phyloP scores from a whole-genome alignment of 2,888 invertebrate genomes.

The Sinohyriopsis cumingii region DNA sequence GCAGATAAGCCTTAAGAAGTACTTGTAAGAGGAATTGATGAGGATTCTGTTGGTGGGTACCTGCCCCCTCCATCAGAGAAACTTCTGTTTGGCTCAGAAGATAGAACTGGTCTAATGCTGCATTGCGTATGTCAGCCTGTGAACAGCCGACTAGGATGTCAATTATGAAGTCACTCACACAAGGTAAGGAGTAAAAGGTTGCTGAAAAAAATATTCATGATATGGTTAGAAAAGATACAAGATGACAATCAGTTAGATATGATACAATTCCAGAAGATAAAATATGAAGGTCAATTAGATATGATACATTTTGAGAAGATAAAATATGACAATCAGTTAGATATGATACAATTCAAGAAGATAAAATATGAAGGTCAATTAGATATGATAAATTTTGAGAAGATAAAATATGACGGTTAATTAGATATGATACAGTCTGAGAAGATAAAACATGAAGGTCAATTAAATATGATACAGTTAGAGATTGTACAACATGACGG shows the following conservation, averaged over 20 bases:
- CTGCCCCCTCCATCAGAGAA: constrained; percentile 26
- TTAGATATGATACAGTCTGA: no score
- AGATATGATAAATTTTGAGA: no score
- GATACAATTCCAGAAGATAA: no score
- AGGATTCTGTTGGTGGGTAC: constrained; percentile 59
- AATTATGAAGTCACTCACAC: constrained; percentile 73
- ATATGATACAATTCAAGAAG: no score
- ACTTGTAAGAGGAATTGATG: constrained; percentile 69
- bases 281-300: no score
- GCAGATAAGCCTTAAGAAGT: constrained; percentile 73
- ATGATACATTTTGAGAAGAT: no score
- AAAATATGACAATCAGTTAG: no score
- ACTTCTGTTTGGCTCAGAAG: constrained; percentile 66
- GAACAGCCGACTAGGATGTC: constrained; percentile 73
- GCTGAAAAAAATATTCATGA: constrained; percentile 50
- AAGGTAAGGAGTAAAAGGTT: constrained; percentile 71
- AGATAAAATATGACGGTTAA: no score
- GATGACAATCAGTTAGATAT: background rate
- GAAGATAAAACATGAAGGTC: no score
- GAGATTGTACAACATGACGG: no score
- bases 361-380: no score
- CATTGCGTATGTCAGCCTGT: constrained; percentile 68
- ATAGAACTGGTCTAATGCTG: constrained; percentile 72
- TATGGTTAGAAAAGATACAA: background rate
- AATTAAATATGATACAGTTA: no score